Percentiles rank a stretch among this genome's conserved stretches.
Conservation (phyloP, 2,113 vertebrate genomes). For the Heterocephalus glaber region DNA sequence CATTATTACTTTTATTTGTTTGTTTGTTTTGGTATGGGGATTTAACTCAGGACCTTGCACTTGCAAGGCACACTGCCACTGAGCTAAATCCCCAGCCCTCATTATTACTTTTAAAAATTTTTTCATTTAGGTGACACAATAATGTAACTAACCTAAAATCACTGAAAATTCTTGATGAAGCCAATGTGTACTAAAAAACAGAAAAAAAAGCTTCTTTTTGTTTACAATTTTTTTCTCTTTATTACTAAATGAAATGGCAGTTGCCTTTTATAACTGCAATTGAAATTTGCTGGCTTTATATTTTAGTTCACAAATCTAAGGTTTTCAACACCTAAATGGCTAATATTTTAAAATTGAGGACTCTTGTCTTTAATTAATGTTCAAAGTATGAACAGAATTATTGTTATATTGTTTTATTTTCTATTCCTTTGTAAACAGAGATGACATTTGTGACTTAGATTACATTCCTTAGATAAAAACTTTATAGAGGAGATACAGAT, state of each 20-base stretch:
- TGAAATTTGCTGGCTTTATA: background rate
- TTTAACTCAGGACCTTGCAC: too few relatives aligned
- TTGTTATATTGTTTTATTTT: background rate
- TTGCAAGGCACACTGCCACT: too few relatives aligned
- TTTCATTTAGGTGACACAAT: background rate
- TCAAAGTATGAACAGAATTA: constrained; percentile 30
- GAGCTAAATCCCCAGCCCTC: too few relatives aligned
- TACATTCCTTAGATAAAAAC: background rate
- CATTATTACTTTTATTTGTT: background rate
- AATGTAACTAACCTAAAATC: background rate
- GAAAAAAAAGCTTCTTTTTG: background rate
- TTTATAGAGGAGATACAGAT: background rate
- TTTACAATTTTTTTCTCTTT: background rate
- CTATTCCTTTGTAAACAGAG: background rate
- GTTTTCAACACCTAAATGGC: background rate
- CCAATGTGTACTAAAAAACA: background rate
- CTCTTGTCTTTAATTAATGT: background rate
- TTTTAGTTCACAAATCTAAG: background rate
- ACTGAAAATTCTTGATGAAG: background rate
- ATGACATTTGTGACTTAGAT: background rate
- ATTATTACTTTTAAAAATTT: background rate
- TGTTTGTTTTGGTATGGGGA: too few relatives aligned
- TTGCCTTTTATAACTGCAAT: background rate
- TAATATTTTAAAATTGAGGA: background rate
- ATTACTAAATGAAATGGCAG: background rate